phyloP scores from a whole-genome alignment of 2,113 vertebrate species.

The Lucifuga dentata region DNA sequence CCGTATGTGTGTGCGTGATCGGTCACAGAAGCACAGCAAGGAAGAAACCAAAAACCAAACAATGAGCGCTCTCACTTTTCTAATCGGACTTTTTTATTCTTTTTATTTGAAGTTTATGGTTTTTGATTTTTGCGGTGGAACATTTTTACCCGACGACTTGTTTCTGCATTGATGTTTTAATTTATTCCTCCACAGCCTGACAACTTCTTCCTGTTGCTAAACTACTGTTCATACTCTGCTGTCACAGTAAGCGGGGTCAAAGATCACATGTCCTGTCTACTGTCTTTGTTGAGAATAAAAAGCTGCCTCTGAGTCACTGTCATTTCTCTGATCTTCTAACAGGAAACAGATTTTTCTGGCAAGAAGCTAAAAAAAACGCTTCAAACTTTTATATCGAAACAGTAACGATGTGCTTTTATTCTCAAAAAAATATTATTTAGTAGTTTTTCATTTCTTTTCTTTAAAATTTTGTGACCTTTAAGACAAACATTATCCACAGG shows the following conservation, averaged over 20 bases:
- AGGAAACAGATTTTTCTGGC: too few relatives aligned
- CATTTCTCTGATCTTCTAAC: too few relatives aligned
- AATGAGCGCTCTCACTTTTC: slow-evolving; percentile 47
- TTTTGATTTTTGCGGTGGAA: slow-evolving; percentile 9
- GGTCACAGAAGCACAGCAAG: slow-evolving; percentile 57
- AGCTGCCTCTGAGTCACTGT: too few relatives aligned
- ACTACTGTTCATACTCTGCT: slow-evolving; percentile 60
- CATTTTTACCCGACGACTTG: slow-evolving; percentile 34
- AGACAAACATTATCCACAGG: too few relatives aligned
- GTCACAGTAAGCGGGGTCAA: background rate
- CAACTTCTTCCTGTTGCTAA: slow-evolving; percentile 46
- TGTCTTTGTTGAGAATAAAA: too few relatives aligned
- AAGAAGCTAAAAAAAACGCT: too few relatives aligned
- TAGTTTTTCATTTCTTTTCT: too few relatives aligned
- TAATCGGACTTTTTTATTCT: slow-evolving; percentile 52
- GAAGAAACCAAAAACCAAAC: slow-evolving; percentile 55
- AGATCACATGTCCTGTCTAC: too few relatives aligned
- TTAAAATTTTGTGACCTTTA: too few relatives aligned
- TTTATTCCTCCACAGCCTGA: slow-evolving; percentile 63
- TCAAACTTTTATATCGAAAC: too few relatives aligned
- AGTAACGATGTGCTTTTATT: too few relatives aligned
- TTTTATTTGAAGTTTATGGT: slow-evolving; percentile 45
- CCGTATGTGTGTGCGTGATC: slow-evolving; percentile 18
- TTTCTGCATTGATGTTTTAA: slow-evolving; percentile 43
- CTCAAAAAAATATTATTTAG: too few relatives aligned